phyloP scores from a whole-genome alignment of 92 coral and sea anemone genomes.

The Paramuricea clavata region DNA sequence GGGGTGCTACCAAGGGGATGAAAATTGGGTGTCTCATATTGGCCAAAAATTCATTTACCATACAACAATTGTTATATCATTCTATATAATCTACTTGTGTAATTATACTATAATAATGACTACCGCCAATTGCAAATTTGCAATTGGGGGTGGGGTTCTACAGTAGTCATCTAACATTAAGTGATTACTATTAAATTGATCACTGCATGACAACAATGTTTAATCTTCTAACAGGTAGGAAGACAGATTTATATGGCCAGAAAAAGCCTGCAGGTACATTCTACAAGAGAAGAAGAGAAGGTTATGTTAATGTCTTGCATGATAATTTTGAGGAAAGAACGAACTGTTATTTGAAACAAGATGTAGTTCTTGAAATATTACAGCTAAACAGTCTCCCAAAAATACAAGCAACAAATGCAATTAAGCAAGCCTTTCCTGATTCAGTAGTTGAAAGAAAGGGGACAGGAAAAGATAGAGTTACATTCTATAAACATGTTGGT shows the following conservation, averaged over 20 bases:
- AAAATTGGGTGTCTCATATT: too few relatives aligned
- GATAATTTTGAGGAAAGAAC: constrained; percentile 31
- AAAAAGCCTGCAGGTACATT: background rate
- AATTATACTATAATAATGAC: too few relatives aligned
- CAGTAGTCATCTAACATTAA: too few relatives aligned
- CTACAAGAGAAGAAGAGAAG: constrained; percentile 19
- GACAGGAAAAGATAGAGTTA: constrained; percentile 12
- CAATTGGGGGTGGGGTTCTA: too few relatives aligned
- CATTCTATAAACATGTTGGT: constrained; percentile 32
- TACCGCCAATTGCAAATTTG: too few relatives aligned
- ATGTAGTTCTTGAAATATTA: constrained; percentile 23
- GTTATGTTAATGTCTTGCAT: constrained; percentile 6
- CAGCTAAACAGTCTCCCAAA: constrained; percentile 7
- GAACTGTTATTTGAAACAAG: constrained; percentile 8
- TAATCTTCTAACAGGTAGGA: background rate
- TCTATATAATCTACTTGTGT: too few relatives aligned
- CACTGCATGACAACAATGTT: too few relatives aligned
- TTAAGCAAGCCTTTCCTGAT: constrained; percentile 36
- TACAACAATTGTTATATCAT: too few relatives aligned
- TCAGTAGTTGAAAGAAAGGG: constrained; percentile 33
- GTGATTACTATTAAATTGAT: too few relatives aligned
- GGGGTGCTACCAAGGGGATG: too few relatives aligned
- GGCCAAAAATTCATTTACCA: too few relatives aligned
- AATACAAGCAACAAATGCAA: constrained; percentile 51
- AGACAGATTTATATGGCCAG: background rate